Evolutionary conservation across 2,888 invertebrate species (phyloP), one percentile per base, ranked within the genome.

Genomic region (Tromatobia lineatoria): DNA sequence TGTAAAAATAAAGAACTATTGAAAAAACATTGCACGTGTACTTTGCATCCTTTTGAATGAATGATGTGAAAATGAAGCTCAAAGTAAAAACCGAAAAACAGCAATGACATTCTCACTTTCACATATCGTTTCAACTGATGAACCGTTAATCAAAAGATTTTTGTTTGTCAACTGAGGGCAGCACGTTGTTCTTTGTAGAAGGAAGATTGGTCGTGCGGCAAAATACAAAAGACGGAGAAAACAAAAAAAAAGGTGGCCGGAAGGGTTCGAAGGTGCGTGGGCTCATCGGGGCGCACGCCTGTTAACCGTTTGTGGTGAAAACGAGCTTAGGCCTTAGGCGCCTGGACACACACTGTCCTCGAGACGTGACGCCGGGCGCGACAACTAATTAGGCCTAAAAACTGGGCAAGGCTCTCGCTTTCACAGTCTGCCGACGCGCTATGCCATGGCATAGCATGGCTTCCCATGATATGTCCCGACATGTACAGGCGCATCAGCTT

Each of bases 351-450:
- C 67, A 34, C 64, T 74, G 82, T 80, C 89, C 88, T 83, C 87
- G 86, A 88, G 88, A 90, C 88, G 90, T 90, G 91, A 91, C 90
- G 91, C 89, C 90, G 88, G 90, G 92, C 93, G 93, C 93, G 93
- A 92, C 93, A 92, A 93, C 93, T 93, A 93, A 93, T 93, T 93
- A 93, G 93, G 92, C 90, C 92, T 92, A 92, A 93, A 93, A 93
- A 92, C 89, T 89, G 89, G 89, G 82, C 87, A 89, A 88, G 87
- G 70, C 70, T 76, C 79, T 86, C 84, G 89, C 89, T 88, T 90
- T 90, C 88, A 87, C 80, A 88, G 89, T 85, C 85, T 82, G 88
- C 89, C 89, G 89, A 87, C 89, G 84, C 84, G 57, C 25, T 57
- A 25, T 11, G 54, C 54, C 54, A 20, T 54, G 10, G 54, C 54